A percentile compares a stretch with the other conserved stretches of the same genome.
Conservation (phyloP, 2,797 vertebrate species). For the Coracias cyanogaster region DNA sequence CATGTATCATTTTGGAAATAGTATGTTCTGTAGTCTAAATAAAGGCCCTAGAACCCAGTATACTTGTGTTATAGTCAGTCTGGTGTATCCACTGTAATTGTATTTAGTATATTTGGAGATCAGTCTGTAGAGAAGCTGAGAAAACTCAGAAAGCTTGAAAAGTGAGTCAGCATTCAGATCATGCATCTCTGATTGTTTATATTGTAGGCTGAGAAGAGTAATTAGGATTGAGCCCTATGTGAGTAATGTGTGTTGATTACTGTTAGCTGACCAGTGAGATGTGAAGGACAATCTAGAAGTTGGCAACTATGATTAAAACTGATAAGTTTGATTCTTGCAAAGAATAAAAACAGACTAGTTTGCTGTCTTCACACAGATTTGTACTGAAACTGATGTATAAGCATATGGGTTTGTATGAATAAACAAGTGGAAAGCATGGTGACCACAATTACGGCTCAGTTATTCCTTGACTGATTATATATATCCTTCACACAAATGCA, state of each 20-base stretch:
- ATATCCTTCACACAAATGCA: neutral
- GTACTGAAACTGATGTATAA: neutral
- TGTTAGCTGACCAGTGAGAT: slow-evolving; percentile 82
- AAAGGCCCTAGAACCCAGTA: neutral
- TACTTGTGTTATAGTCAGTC: neutral
- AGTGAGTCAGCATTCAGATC: slow-evolving; percentile 41
- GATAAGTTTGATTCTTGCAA: slow-evolving; percentile 5
- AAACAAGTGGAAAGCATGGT: neutral
- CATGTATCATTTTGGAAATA: neutral
- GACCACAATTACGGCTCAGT: neutral
- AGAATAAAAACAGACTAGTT: neutral
- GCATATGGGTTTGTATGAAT: neutral
- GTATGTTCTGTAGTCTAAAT: neutral
- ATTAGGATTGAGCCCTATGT: slow-evolving; percentile 72
- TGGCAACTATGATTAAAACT: slow-evolving; percentile 71
- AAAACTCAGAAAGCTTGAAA: slow-evolving; percentile 14
- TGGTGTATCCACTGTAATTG: neutral
- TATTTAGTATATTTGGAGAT: neutral
- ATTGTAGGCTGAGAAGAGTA: slow-evolving; percentile 60
- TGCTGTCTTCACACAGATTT: neutral
- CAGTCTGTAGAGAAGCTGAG: neutral
- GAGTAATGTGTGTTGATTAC: slow-evolving; percentile 77
- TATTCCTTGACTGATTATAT: neutral
- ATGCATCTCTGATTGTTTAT: slow-evolving; percentile 40
- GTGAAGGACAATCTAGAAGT: slow-evolving; percentile 85